Conservation (phyloP, 2,888 invertebrate genomes). For the Lasioglossum pauxillum region DNA sequence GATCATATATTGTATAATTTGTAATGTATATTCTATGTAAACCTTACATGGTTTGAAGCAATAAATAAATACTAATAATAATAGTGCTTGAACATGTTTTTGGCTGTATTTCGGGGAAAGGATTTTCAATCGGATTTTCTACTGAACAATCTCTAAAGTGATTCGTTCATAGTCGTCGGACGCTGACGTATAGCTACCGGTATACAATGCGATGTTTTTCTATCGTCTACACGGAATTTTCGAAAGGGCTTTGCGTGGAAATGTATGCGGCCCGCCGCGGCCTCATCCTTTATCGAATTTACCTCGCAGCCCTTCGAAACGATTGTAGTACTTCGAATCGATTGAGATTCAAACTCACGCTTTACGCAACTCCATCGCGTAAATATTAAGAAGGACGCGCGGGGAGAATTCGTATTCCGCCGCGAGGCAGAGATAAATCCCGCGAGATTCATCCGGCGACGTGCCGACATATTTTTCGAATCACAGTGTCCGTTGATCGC, state of each 20-base stretch:
- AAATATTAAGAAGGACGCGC: neutral
- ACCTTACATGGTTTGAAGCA: no score
- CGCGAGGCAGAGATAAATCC: neutral
- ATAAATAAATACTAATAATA: no score
- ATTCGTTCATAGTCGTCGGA: constrained; percentile 13
- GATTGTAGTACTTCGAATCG: neutral
- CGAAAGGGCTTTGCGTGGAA: neutral
- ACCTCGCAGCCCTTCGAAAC: neutral
- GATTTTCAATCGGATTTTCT: neutral
- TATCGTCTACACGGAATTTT: neutral
- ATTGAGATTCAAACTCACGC: neutral
- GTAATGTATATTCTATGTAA: no score
- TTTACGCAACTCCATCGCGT: neutral
- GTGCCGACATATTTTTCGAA: constrained; percentile 23
- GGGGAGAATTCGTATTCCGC: neutral
- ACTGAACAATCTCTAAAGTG: constrained; percentile 8
- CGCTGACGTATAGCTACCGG: neutral
- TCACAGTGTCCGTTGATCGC: constrained; percentile 26
- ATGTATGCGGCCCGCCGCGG: neutral
- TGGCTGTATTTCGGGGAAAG: no score
- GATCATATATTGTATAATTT: no score
- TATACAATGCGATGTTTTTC: neutral
- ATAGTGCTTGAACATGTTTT: no score
- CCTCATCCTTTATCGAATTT: neutral
- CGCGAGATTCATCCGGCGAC: neutral